These are phyloP conservation scores for Aurelia sp. DNA, from an alignment of 30 jellyfish, hydroid and myxozoan genomes.

Conservation along the genomic window DNA sequence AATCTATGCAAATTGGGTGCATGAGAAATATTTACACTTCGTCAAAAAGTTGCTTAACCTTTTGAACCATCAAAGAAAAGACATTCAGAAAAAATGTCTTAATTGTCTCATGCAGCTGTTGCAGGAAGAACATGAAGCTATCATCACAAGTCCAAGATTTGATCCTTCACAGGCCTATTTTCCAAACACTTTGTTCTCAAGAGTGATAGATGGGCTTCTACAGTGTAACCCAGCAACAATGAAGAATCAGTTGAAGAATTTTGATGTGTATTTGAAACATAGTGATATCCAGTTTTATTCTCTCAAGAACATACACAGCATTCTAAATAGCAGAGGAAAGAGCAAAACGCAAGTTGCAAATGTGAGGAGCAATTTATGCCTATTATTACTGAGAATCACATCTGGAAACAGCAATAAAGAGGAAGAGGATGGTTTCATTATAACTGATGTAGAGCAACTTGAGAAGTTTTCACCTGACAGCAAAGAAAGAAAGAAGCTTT, in stretches of 20 bases:
- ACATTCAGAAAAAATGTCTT: conserved; percentile 19
- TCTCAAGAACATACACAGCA: conserved; percentile 12
- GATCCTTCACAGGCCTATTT: conserved; percentile 18
- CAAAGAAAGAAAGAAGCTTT: conserved; percentile 37
- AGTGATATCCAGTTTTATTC: conserved; percentile 61
- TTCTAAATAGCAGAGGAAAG: conserved; percentile 7
- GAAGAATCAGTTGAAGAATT: background rate
- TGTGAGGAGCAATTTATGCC: conserved; percentile 5
- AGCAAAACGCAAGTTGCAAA: conserved; percentile 3
- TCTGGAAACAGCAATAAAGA: background rate
- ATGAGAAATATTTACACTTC: conserved; percentile 39
- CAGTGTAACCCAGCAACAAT: background rate
- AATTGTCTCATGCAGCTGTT: conserved; percentile 36
- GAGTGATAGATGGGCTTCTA: conserved; percentile 35
- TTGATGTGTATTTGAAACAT: conserved; percentile 13
- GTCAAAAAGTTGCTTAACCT: conserved; percentile 23
- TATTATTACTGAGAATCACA: conserved; percentile 23
- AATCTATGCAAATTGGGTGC: conserved; percentile 54
- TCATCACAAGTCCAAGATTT: conserved; percentile 19
- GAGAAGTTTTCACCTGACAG: conserved; percentile 19
- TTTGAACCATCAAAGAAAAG: background rate
- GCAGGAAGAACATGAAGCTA: conserved; percentile 55
- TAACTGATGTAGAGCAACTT: conserved; percentile 8
- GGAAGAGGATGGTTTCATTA: conserved; percentile 14
- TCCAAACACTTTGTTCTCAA: conserved; percentile 32